Base-by-base conservation (phyloP, 2,113 vertebrate species). In the Colinus virginianus region DNA sequence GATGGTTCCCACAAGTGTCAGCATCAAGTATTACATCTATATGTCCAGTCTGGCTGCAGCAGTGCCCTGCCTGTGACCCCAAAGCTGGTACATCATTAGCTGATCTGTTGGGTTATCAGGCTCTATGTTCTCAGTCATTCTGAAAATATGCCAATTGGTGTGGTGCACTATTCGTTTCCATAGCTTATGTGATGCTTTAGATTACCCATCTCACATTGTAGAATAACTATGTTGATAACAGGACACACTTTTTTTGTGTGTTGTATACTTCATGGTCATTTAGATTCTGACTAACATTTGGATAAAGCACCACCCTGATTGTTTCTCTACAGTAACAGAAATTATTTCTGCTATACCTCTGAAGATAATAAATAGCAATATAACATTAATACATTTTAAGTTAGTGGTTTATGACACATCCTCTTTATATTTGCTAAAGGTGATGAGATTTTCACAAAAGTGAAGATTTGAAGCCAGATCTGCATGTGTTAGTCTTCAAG, bases 71-170 rank as follows among this genome's bases (percentile, higher is more conserved):
- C 34, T 18, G 43, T 81, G 88, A 49, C 51, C 55, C 23, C 49
- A 42, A 30, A 48, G 18, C 23, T 43, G 63, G 17, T 18, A 21
- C 8, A 48, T 61, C 49, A 8, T 12, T 7, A 69, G 11, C 40
- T 62, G 22, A 1, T 10, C 32, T 68, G 40, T 8, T 13, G 34
- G 9, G 25, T 38, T 61, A 51, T 70, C 20, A 61, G 38, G 38
- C 19, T 0, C 51, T 4, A 12, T 4, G 18, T 26, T 10, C 0
- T 1, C 42, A 1, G 2, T 17, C 15, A 23, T 11, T 7, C 88
- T 75, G 32, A 34, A 22, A 23, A 3, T 34, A 36, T 5, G 8
- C 20, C 76, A 9, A n/a, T 10, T 14, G 4, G 9, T 4, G 26
- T 43, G 40, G 21, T 3, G 30, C 32, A 53, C n/a, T 76, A 11